Evolutionary conservation across 2,113 vertebrate genomes (phyloP), one percentile per base, ranked within the genome.

Genomic region (Myotis lucifugus): DNA sequence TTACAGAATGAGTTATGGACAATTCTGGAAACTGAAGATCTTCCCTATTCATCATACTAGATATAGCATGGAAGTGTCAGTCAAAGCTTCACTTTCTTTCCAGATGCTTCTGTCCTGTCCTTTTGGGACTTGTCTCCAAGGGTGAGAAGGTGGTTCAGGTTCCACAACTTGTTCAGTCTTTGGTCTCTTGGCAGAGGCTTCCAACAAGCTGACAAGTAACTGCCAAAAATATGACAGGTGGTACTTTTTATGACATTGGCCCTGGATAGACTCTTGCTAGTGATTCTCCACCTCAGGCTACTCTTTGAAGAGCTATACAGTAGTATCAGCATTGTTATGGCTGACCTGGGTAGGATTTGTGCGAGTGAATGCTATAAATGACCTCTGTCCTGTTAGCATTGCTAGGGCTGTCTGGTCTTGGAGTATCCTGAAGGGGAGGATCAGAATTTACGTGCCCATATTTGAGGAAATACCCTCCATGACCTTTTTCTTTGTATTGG

Each of bases 181-280:
- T 85, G 72, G 90, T 96, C 76, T 88, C 32, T 59, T 86, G 67
- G 54, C n/a, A 91, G 73, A 87, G 37, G 61, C 77, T 93, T 87
- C 67, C 67, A 73, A 10, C 40, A 77, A 78, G 69, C 76, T 40
- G 17, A 46, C 40, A 40, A 69, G 61, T 95, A 88, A 88, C 52
- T 92, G 77, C 85, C 64, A 69, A 27, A 42, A 61, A 27, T 42
- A 61, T 64, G 29, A 77, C 52, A 46, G 66, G 37, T 85, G 79
- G 52, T 76, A 23, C 67, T 91, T 88, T 37, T 72, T 91, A 32
- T 48, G 88, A 76, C 66, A 2, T 37, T 94, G 54, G 48, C 70
- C 52, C 87, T 87, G 42, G 46, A 59, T 29, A 15, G n/a, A 87
- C 61, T 42, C 42, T 42, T 46, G 9, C 37, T 83, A 52, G 52